A percentile compares a stretch with the other conserved stretches of the same genome.
phyloP scores from a whole-genome alignment of 2,113 vertebrate genomes.

The Perca flavescens region DNA sequence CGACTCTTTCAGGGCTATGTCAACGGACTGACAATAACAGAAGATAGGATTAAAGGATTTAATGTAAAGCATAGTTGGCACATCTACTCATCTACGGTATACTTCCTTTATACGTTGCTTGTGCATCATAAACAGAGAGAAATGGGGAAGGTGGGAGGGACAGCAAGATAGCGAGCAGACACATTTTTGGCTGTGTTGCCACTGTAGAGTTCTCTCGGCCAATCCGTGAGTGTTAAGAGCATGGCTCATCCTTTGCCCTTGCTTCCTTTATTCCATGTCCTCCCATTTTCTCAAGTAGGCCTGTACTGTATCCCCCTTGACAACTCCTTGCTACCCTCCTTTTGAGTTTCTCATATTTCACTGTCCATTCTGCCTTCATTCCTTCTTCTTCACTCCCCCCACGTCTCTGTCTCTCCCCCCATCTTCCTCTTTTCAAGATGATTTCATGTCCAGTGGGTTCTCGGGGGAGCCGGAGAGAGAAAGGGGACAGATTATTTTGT shows the following conservation, averaged over 20 bases:
- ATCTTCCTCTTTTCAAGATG: slow-evolving; percentile 41
- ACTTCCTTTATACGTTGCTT: neutral
- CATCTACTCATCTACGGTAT: neutral
- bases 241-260: slow-evolving; percentile 44
- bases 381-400: slow-evolving; percentile 19
- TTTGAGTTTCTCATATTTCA: slow-evolving; percentile 35
- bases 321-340: slow-evolving; percentile 39
- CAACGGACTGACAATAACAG: neutral
- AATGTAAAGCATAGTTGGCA: neutral
- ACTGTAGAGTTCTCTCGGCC: slow-evolving; percentile 6
- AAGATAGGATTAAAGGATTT: slow-evolving; percentile 29
- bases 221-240: slow-evolving; percentile 36
- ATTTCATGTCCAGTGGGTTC: slow-evolving; percentile 65
- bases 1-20: slow-evolving; percentile 8
- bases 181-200: slow-evolving; percentile 43
- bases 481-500: slow-evolving; percentile 61
- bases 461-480: slow-evolving; percentile 27
- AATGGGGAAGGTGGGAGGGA: slow-evolving; percentile 28
- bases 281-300: slow-evolving; percentile 42
- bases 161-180: slow-evolving; percentile 41
- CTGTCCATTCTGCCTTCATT: slow-evolving; percentile 13
- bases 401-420: neutral
- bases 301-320: slow-evolving; percentile 33
- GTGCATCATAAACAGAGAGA: slow-evolving; percentile 33
- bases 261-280: slow-evolving; percentile 45